Evolutionary conservation across 2,797 vertebrate species (phyloP).

Genomic region (Sebastes itinus): DNA sequence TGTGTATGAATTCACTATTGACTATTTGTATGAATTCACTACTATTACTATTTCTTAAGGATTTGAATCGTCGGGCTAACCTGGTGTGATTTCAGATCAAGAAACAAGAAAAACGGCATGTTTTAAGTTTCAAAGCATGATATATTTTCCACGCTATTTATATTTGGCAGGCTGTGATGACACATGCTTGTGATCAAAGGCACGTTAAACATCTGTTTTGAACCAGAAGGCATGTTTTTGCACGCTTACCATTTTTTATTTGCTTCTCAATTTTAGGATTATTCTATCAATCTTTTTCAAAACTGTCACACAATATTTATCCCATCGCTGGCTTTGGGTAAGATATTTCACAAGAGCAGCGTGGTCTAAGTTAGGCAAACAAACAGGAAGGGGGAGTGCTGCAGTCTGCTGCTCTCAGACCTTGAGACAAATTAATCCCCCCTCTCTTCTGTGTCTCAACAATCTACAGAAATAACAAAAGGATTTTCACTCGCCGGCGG

Average conservation of each 20-base stretch:
- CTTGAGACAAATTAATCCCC: constrained; percentile 67
- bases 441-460: constrained; percentile 58
- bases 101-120: not conserved
- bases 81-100: not conserved
- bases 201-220: constrained; percentile 32
- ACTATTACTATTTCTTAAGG: not conserved
- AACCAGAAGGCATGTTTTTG: constrained; percentile 35
- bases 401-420: constrained; percentile 53
- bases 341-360: constrained; percentile 4
- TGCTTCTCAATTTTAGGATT: constrained; percentile 20
- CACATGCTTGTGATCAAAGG: constrained; percentile 53
- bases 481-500: constrained; percentile 56
- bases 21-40: not conserved
- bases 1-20: not conserved
- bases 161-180: constrained; percentile 38
- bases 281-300: constrained; percentile 42
- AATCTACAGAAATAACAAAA: constrained; percentile 74
- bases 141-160: constrained; percentile 27
- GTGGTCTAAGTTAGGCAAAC: constrained; percentile 51
- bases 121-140: constrained; percentile 32
- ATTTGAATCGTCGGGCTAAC: not conserved
- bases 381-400: constrained; percentile 32
- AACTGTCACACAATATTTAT: constrained; percentile 28
- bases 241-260: constrained; percentile 16
- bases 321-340: constrained; percentile 5